A percentile compares a stretch with the other conserved stretches of the same genome.
Evolutionary conservation across 2,113 vertebrate genomes (phyloP).

Genomic region (Pseudopodoces humilis): DNA sequence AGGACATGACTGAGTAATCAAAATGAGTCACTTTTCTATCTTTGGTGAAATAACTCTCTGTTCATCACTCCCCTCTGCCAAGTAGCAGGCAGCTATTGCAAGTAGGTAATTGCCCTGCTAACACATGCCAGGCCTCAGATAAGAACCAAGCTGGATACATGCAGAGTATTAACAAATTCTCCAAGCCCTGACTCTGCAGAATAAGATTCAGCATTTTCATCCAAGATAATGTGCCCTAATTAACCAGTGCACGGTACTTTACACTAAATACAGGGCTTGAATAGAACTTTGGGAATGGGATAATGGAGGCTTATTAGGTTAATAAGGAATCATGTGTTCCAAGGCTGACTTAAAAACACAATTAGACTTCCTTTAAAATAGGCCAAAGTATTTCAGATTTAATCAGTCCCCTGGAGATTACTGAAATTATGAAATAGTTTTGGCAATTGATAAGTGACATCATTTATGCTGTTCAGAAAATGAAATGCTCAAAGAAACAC

Average conservation of each 20-base stretch:
- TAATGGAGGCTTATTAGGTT: conserved; percentile 72
- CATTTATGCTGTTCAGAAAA: conserved; percentile 26
- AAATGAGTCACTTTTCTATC: conserved; percentile 68
- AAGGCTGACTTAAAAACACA: conserved; percentile 66
- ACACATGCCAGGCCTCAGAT: conserved; percentile 61
- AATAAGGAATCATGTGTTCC: conserved; percentile 71
- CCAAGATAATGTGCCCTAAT: conserved; percentile 68
- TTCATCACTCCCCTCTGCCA: conserved; percentile 54
- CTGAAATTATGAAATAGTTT: conserved; percentile 54
- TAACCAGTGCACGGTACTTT: conserved; percentile 60
- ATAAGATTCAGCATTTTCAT: conserved; percentile 67
- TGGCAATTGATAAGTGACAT: conserved; percentile 40
- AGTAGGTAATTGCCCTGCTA: conserved; percentile 58
- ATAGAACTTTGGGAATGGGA: conserved; percentile 63
- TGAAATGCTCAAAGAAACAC: conserved; percentile 9
- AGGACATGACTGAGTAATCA: conserved; percentile 59
- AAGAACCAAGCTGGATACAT: conserved; percentile 48
- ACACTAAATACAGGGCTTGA: conserved; percentile 62
- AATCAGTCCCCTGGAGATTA: conserved; percentile 53
- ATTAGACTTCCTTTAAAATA: conserved; percentile 58
- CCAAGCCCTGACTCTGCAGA: conserved; percentile 56
- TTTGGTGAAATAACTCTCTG: conserved; percentile 61
- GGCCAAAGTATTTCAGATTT: conserved; percentile 59
- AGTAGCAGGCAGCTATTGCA: conserved; percentile 49
- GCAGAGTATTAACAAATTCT: conserved; percentile 61